phyloP scores from a whole-genome alignment of 2,113 vertebrate species.

The Lasiurus borealis region DNA sequence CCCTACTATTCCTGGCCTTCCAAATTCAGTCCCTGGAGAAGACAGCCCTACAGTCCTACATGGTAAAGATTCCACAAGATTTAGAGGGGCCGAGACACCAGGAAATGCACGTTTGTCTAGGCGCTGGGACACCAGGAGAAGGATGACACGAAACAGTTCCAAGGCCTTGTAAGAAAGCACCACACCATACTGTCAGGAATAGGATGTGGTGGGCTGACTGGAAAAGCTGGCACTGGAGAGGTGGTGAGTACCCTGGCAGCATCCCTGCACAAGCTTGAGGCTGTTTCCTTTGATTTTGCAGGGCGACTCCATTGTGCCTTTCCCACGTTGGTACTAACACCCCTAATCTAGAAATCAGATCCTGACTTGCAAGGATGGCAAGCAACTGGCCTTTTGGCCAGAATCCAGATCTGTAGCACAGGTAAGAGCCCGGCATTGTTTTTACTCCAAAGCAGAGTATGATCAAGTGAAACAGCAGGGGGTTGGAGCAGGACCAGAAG shows the following conservation, averaged over 20 bases:
- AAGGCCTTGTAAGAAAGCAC: neutral
- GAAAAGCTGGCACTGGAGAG: neutral
- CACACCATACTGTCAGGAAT: neutral
- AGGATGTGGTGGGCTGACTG: neutral
- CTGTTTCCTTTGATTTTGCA: slow-evolving; percentile 66
- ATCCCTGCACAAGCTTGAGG: neutral
- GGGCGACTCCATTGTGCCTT: slow-evolving; percentile 39
- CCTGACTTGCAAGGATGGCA: slow-evolving; percentile 60
- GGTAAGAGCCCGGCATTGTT: slow-evolving; percentile 50
- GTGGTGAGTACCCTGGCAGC: neutral
- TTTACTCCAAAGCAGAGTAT: neutral
- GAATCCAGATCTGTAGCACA: slow-evolving; percentile 54
- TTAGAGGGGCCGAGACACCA: neutral
- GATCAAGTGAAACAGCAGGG: neutral
- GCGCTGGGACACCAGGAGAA: neutral
- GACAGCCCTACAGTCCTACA: neutral
- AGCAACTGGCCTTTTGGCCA: slow-evolving; percentile 71
- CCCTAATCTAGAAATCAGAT: slow-evolving; percentile 76
- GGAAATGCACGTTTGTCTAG: neutral
- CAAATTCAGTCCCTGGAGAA: slow-evolving; percentile 18
- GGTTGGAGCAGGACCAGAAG: neutral
- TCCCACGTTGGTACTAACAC: slow-evolving; percentile 18
- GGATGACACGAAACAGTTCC: neutral
- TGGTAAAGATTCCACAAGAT: neutral
- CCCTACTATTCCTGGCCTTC: neutral